Evolutionary conservation across 2,888 invertebrate species (phyloP), one percentile per base, ranked within the genome.

Genomic region (Heliconius ismenius): DNA sequence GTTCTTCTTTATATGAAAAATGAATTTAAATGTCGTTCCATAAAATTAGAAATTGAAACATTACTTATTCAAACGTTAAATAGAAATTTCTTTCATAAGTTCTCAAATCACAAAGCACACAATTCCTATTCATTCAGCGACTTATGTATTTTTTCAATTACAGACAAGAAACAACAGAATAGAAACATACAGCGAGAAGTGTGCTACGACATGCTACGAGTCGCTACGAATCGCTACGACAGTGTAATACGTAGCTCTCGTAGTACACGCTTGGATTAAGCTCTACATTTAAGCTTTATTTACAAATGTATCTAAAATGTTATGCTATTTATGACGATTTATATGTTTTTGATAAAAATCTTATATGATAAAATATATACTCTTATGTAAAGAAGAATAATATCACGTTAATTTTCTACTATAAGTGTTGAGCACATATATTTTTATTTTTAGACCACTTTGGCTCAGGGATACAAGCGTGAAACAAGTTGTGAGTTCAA

Each of bases 161-260:
- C 21, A 13, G 54, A n/a, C 6, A 32, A 32, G 58, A 28, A 70
- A 70, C 32, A 58, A 43, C 68, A 24, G 26, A 58, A 67, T 58
- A 36, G n/a, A 10, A 39, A 39, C 74, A 24, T 69, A 67, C 13
- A n/a, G 36, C 24, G n/a, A 65, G 13, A 39, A 39, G 65, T 39
- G 65, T 39, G 65, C 39, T 67, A 39, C 67, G 67, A 24, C 10
- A 43, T 10, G 68, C 68, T 68, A 75, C 68, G 62, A 69, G 32
- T 28, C 6, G 26, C 43, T 68, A 68, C 60, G 74, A 60, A n/a
- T 39, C 10, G 24, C 39, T 67, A 69, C 62, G 75, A 62, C 43
- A 62, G 28, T n/a, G 68, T 6, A 58, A 24, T 9, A 13, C 68
- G n/a, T 58, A 58, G 54, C 26, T 21, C 54, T 70, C n/a, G 54